A percentile compares a stretch with the other conserved stretches of the same genome.
These are phyloP conservation scores for Callopanchax toddi DNA, from an alignment of 2,113 vertebrate species.

Conservation along the genomic window DNA sequence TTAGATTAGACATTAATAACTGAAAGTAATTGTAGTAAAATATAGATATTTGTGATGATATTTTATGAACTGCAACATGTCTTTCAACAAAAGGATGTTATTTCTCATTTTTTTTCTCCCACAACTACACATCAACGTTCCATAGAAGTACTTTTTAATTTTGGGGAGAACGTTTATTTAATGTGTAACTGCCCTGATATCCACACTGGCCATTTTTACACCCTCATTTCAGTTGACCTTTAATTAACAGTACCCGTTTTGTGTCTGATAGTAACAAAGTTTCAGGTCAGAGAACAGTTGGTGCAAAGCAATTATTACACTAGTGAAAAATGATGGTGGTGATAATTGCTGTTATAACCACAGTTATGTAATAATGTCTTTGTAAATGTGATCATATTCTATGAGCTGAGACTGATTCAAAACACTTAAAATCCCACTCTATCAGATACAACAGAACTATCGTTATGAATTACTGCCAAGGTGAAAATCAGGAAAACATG, in stretches of 20 bases:
- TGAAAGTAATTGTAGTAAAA: no score
- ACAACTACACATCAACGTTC: background rate
- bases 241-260: slow-evolving; percentile 49
- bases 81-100: background rate
- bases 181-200: slow-evolving; percentile 16
- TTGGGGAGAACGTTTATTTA: slow-evolving; percentile 8
- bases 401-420: slow-evolving; percentile 27
- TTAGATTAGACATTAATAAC: no score
- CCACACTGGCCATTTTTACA: slow-evolving; percentile 28
- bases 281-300: slow-evolving; percentile 48
- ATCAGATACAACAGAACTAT: background rate
- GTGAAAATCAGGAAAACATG: background rate
- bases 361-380: slow-evolving; percentile 23
- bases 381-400: slow-evolving; percentile 25
- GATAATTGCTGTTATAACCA: slow-evolving; percentile 47
- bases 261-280: slow-evolving; percentile 30
- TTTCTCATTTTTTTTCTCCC: background rate
- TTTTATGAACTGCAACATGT: no score
- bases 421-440: background rate
- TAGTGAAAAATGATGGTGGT: slow-evolving; percentile 43
- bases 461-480: slow-evolving; percentile 1
- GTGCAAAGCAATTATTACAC: slow-evolving; percentile 37
- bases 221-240: slow-evolving; percentile 46
- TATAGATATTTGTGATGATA: no score
- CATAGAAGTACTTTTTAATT: background rate